Evolutionary conservation across 30 jellyfish, hydroid and myxozoan species (phyloP), one percentile per base, ranked within the genome.

Genomic region (Aurelia aurita complex sp. Pacific): DNA sequence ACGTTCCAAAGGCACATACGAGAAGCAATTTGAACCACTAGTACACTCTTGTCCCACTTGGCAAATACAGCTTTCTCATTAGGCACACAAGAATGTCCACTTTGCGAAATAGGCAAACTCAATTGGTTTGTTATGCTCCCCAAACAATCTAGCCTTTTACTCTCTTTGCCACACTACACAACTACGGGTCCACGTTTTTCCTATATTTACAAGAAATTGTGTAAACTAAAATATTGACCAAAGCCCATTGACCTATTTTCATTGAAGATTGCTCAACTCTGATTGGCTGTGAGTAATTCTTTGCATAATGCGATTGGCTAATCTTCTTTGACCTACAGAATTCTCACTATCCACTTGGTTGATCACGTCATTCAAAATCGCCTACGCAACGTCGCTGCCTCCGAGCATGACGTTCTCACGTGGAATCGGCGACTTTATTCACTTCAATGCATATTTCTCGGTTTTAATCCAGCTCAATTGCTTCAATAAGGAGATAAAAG

Each of bases 321-420:
- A 60, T 65, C 42, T 19, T 29, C 65, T 17, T 61, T 61, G 70
- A 61, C 70, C 32, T 61, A 46, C 57, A 46, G 57, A 46, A 46
- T 46, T 46, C 77, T 50, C 23, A 67, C 77, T 40, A 5, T 17
- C 23, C 38, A 63, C 73, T 63, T 63, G 38, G 73, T 17, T n/a
- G 66, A n/a, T 29, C 67, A n/a, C 40, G 80, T 19, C 51, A 32
- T 59, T 61, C 77, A 36, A 50, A 65, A 63, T 78, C 67, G 67
- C 93, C 86, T 65, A 75, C 93, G 82, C 82, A 33, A 19, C 91
- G 68, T 19, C 34, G 11, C 73, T 61, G 14, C 69, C 65, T 76
- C 40, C 88, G 80, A 50, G 46, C 93, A 84, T 74, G 93, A 29
- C 93, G 87, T 61, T 73, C 15, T 43, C 93, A 84, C 93, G 93